These are phyloP conservation scores for Semicossyphus pulcher DNA, from an alignment of 2,113 vertebrate species.

Conservation along the genomic window DNA sequence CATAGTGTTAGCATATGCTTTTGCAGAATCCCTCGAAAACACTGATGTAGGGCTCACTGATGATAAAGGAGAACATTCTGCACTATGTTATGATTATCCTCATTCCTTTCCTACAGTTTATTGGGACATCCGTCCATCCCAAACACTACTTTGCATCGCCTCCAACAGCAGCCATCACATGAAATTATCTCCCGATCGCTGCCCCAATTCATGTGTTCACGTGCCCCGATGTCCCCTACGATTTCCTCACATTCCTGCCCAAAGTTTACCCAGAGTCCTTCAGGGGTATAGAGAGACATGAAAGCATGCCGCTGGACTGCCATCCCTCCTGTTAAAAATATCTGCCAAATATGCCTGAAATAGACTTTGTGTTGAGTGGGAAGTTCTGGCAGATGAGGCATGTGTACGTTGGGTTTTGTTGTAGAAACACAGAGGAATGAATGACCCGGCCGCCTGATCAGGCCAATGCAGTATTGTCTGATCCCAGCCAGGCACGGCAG, in stretches of 20 bases:
- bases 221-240: conserved; percentile 31
- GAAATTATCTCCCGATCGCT: conserved; percentile 70
- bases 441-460: conserved; percentile 22
- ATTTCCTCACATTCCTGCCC: conserved; percentile 63
- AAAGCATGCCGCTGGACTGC: conserved; percentile 43
- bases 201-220: conserved; percentile 70
- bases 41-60: too few relatives aligned
- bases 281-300: conserved; percentile 34
- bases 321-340: conserved; percentile 58
- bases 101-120: conserved; percentile 46
- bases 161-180: conserved; percentile 70
- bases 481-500: background rate
- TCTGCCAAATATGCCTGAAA: conserved; percentile 62
- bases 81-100: too few relatives aligned
- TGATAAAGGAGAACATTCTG: too few relatives aligned
- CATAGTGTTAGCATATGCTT: too few relatives aligned
- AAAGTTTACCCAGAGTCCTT: conserved; percentile 54
- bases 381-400: conserved; percentile 60
- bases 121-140: conserved; percentile 40
- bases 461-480: background rate
- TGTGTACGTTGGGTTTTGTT: conserved; percentile 37
- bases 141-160: conserved; percentile 33
- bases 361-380: conserved; percentile 49
- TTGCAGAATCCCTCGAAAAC: too few relatives aligned
- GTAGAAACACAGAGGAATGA: conserved; percentile 38